Evolutionary conservation across 2,797 vertebrate genomes (phyloP), one percentile per base, ranked within the genome.

Genomic region (Mycteria americana): DNA sequence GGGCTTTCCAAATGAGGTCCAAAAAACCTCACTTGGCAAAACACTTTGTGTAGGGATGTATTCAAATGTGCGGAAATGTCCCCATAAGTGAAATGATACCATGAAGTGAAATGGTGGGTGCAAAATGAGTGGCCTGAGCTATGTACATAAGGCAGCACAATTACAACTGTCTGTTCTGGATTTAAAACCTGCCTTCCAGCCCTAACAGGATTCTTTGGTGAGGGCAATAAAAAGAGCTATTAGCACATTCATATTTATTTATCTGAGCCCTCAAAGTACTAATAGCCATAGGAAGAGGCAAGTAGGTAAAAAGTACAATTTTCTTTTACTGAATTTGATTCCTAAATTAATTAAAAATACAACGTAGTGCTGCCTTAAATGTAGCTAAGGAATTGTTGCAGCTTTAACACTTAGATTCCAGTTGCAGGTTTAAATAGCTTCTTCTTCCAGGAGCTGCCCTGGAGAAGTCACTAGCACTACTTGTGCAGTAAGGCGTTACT

Each of bases 81-180:
- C 74, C 74, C 77, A 50, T 88, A 94, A 93, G 84, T 93, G 93
- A 95, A 95, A 95, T 85, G 64, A 88, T 72, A 91, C 62, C 51
- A 92, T 93, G 90, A 96, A 94, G 88, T 94, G 88, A 97, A 96
- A 97, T 89, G 90, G 57, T 78, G 90, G 88, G 92, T 95, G 78
- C 87, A 94, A 92, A 96, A 96, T 80, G 86, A 95, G 64, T 87
- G 90, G 83, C n/a, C 70, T 89, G 77, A 68, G 74, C 86, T 85
- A 27, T 33, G 46, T 80, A 77, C 72, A 93, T 77, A 72, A 84
- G 74, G 86, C 80, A 92, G 67, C 23, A 79, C 45, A 91, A 73
- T 92, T 76, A 81, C 79, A 91, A 50, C 54, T 69, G 35, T 89
- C 87, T 89, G 69, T 69, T 94, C 76, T 85, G 94, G 76, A 81